A percentile compares a stretch with the other conserved stretches of the same genome.
Conservation (phyloP, 2,113 vertebrate genomes). For the Heterochromis multidens region DNA sequence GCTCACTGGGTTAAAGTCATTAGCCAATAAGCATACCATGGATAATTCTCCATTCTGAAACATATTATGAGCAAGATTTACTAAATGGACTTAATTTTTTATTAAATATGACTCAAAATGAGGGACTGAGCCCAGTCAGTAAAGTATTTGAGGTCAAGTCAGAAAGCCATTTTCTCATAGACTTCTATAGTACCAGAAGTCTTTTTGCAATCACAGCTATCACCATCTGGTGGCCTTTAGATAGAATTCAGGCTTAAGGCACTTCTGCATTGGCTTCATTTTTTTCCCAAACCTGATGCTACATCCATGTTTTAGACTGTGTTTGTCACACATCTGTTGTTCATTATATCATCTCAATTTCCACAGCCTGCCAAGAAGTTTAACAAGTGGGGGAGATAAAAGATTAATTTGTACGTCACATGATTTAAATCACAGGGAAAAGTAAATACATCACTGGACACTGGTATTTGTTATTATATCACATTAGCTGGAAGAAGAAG, state of each 20-base stretch:
- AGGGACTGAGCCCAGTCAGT: no score
- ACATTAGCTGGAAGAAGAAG: no score
- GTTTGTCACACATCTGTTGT: no score
- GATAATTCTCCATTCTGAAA: background rate
- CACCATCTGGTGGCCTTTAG: background rate
- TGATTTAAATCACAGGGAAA: no score
- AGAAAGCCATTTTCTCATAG: background rate
- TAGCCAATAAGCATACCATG: fast-evolving
- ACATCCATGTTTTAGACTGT: background rate
- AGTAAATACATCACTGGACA: no score
- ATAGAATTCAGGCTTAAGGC: background rate
- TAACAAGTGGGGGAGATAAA: background rate
- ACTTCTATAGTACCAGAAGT: background rate
- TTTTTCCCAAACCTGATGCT: background rate
- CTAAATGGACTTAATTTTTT: background rate
- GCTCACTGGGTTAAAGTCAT: background rate
- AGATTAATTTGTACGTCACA: no score
- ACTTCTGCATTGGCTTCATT: background rate
- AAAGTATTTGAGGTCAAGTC: background rate
- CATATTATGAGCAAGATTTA: background rate
- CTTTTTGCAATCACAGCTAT: background rate
- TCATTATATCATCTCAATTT: background rate
- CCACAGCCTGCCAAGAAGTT: background rate
- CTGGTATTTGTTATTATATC: no score
- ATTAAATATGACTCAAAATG: no score